Percentiles rank a stretch among this genome's conserved stretches.
phyloP scores from a whole-genome alignment of 92 coral and sea anemone genomes.

The Desmophyllum pertusum region DNA sequence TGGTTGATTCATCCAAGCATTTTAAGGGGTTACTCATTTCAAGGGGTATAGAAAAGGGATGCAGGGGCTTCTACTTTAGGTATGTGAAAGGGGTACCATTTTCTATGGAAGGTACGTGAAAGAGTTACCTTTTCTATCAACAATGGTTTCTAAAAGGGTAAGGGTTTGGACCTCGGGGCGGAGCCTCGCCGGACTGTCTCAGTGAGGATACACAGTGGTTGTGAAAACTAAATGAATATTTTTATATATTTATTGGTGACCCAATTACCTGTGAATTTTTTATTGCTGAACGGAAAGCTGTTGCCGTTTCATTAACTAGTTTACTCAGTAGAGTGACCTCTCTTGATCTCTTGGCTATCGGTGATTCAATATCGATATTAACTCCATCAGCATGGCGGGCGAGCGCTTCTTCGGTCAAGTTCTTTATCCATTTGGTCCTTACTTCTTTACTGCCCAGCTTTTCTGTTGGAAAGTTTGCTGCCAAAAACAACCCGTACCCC shows the following conservation, averaged over 20 bases:
- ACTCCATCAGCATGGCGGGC: conserved; percentile 93
- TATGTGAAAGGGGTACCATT: no score
- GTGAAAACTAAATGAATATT: not conserved
- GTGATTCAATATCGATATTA: conserved; percentile 92
- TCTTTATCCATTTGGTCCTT: conserved; percentile 81
- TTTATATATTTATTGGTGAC: not conserved
- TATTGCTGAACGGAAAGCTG: conserved; percentile 74
- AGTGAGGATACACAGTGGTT: no score
- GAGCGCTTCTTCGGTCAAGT: conserved; percentile 77
- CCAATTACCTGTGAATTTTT: conserved; percentile 83
- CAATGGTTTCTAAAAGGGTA: no score
- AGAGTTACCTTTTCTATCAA: no score
- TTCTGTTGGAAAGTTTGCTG: conserved; percentile 71
- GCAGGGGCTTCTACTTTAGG: no score
- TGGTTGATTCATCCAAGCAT: no score
- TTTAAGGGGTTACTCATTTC: no score
- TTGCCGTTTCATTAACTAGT: conserved; percentile 71
- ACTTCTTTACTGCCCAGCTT: conserved; percentile 71
- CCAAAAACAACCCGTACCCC: conserved; percentile 94
- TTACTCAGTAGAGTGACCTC: conserved; percentile 78
- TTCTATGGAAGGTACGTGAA: no score
- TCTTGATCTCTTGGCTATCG: conserved; percentile 77
- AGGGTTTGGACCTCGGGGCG: no score
- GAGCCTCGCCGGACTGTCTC: no score
- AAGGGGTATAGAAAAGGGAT: no score